Evolutionary conservation across 2,888 invertebrate species (phyloP), one percentile per base, ranked within the genome.

Genomic region (Ophonus ardosiacus): DNA sequence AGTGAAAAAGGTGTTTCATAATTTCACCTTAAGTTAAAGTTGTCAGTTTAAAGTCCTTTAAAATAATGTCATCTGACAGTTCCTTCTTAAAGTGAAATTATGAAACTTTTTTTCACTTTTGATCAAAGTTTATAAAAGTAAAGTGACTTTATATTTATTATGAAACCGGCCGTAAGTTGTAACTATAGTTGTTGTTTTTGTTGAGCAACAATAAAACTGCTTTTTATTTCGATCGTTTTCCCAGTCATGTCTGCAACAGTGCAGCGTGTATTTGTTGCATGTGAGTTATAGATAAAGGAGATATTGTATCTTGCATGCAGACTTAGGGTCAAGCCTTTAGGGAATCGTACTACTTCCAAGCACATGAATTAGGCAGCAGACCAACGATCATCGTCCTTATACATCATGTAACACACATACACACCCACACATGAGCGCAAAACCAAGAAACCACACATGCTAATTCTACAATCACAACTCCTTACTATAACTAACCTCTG

Each of bases 361-460:
- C 15, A 38, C 31, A 68, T 68, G 68, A 31, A 68, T 68, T 68
- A 68, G 31, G 40, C 68, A 68, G 40, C 13, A 68, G 38, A n/a
- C n/a, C n/a, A 15, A 31, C 68, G 31, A 68, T 68, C 68, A 68
- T 68, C 31, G 68, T 68, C 68, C 15, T 68, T 40, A 68, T 68
- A 38, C 38, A 68, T 38, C 38, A 38, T 68, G 68, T 63, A 59
- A 21, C 63, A 24, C 8, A 63, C 21, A 61, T 18, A 61, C 24
- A 63, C 63, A 18, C 7, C 3, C 21, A n/a, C 57, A 59, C 57
- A n/a, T 13, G 57, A 59, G 15, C n/a, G n/a, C 57, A 17, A n/a
- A 59, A 59, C 15, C 31, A 31, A 31, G 31, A 31, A 51, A 51
- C 43, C 43, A 51, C 43, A 51, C 43, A 51, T 51, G 13, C 43